These are phyloP conservation scores for Himalopsyche japonica DNA, from an alignment of 2,888 invertebrate species.

Conservation along the genomic window DNA sequence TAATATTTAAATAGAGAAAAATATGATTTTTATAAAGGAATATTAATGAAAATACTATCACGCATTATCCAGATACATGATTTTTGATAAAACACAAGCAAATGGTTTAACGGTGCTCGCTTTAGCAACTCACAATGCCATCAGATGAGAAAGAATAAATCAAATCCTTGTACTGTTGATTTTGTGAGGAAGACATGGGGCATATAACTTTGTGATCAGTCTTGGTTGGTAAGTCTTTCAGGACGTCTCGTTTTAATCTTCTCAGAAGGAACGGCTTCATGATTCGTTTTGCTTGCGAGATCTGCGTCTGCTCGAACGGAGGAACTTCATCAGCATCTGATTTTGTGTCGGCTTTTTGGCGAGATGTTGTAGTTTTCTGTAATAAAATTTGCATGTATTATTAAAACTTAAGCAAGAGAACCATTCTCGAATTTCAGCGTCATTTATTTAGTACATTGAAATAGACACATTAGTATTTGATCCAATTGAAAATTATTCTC, in stretches of 20 bases:
- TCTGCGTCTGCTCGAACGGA: slow-evolving; percentile 86
- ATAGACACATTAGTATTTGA: too few species aligned
- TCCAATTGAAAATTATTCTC: too few species aligned
- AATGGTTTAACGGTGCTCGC: too few species aligned
- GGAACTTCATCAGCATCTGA: slow-evolving; percentile 63
- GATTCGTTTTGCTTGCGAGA: slow-evolving; percentile 90
- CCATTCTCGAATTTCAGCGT: too few species aligned
- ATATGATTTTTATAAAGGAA: background rate
- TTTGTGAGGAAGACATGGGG: slow-evolving; percentile 73
- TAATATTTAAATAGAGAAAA: too few species aligned
- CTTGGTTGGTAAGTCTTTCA: slow-evolving; percentile 84
- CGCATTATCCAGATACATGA: too few species aligned
- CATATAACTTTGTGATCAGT: slow-evolving; percentile 67
- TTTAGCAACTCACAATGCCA: slow-evolving; percentile 54
- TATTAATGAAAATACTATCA: too few species aligned
- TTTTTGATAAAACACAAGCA: too few species aligned
- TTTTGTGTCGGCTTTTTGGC: slow-evolving; percentile 54
- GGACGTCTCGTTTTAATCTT: slow-evolving; percentile 83
- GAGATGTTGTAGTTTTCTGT: slow-evolving; percentile 55
- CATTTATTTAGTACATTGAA: too few species aligned
- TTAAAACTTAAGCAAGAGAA: too few species aligned
- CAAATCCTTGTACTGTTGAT: slow-evolving; percentile 74
- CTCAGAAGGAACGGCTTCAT: slow-evolving; percentile 95
- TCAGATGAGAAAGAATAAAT: slow-evolving; percentile 68
- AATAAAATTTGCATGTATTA: slow-evolving; percentile 28